These are phyloP conservation scores for Petromus typicus DNA, from an alignment of 2,113 vertebrate genomes.

Conservation along the genomic window DNA sequence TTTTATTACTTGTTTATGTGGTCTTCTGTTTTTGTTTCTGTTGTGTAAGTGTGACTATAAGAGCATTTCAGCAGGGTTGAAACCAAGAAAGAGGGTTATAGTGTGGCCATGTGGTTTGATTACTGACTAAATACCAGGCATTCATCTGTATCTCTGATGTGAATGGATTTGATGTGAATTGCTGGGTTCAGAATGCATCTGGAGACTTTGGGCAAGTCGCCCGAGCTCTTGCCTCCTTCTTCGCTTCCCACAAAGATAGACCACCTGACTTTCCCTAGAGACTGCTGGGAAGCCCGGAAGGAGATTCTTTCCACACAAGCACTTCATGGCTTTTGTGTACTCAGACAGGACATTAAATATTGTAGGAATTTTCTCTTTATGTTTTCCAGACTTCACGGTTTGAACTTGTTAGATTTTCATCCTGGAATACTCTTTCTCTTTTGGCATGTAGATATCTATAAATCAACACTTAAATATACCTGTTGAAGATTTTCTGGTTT, in stretches of 20 bases:
- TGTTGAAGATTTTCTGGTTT: slow-evolving; percentile 41
- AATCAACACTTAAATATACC: neutral
- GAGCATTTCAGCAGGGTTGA: neutral
- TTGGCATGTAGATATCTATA: neutral
- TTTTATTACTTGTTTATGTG: neutral
- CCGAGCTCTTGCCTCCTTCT: neutral
- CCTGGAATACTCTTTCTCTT: neutral
- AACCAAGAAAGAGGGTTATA: neutral
- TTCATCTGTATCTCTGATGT: neutral
- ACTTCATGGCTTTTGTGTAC: neutral
- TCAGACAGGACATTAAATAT: neutral
- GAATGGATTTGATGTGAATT: neutral
- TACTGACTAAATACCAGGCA: neutral
- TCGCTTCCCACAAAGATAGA: neutral
- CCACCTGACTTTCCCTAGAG: neutral
- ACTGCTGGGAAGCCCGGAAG: neutral
- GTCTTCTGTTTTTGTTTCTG: neutral
- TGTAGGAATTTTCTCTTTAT: neutral
- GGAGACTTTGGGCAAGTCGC: neutral
- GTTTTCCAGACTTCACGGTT: neutral
- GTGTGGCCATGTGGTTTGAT: neutral
- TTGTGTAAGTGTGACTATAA: neutral
- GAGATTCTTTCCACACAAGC: neutral
- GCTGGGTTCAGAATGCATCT: neutral
- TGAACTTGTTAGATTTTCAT: neutral